phyloP scores from a whole-genome alignment of 2,113 vertebrate species.

The Polyodon spathula region DNA sequence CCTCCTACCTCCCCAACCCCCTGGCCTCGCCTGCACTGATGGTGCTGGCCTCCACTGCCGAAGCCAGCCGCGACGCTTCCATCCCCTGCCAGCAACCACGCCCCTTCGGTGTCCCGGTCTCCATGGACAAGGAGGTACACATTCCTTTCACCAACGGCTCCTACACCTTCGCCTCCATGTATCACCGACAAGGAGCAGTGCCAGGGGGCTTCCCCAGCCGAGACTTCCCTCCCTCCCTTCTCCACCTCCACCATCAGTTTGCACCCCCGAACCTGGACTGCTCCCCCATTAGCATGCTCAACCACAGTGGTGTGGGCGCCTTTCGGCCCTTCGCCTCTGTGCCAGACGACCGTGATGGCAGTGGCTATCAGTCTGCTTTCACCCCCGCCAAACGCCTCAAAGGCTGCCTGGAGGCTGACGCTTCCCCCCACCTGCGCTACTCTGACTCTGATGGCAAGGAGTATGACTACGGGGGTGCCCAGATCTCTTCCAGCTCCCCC shows the following conservation, averaged over 20 bases:
- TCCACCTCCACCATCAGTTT: slow-evolving; percentile 96
- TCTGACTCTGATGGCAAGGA: slow-evolving; percentile 97
- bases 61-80: slow-evolving; percentile 92
- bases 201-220: slow-evolving; percentile 89
- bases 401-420: slow-evolving; percentile 89
- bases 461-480: slow-evolving; percentile 84
- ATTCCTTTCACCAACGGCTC: slow-evolving; percentile 97
- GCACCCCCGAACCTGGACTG: slow-evolving; percentile 96
- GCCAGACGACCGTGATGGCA: slow-evolving; percentile 84
- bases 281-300: slow-evolving; percentile 95
- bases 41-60: slow-evolving; percentile 95
- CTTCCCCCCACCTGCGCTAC: slow-evolving; percentile 93
- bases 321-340: slow-evolving; percentile 92
- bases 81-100: slow-evolving; percentile 94
- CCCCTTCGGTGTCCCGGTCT: slow-evolving; percentile 92
- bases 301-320: slow-evolving; percentile 92
- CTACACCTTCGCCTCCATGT: slow-evolving; percentile 97
- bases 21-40: slow-evolving; percentile 94
- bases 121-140: slow-evolving; percentile 94
- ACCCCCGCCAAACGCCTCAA: slow-evolving; percentile 96
- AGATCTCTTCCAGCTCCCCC: slow-evolving; percentile 87
- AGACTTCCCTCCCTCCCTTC: slow-evolving; percentile 92
- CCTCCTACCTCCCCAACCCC: slow-evolving; percentile 94
- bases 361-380: slow-evolving; percentile 95
- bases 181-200: slow-evolving; percentile 92